These are phyloP conservation scores for Crossaster papposus DNA, from an alignment of 53 echinoderm and acorn worm species.

Conservation along the genomic window DNA sequence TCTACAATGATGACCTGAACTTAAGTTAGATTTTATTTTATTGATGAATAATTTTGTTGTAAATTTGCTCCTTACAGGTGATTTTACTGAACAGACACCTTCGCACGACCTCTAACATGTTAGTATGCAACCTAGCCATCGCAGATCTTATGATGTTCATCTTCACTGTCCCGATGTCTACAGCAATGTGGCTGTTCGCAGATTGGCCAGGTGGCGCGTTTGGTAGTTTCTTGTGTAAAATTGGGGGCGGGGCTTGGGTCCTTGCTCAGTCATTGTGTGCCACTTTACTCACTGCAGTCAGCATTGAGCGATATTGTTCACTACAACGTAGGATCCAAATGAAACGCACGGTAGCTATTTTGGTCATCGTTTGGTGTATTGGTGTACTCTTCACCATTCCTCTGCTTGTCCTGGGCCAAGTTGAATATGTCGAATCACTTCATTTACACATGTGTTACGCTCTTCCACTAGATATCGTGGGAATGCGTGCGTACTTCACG, in stretches of 20 bases:
- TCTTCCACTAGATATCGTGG: neutral
- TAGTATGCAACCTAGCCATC: slow-evolving; percentile 34
- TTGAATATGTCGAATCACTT: neutral
- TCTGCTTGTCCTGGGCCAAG: neutral
- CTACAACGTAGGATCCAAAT: slow-evolving; percentile 24
- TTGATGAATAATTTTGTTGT: too few relatives aligned
- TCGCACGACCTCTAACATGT: slow-evolving; percentile 41
- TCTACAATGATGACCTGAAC: too few relatives aligned
- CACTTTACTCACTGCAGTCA: slow-evolving; percentile 43
- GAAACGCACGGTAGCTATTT: slow-evolving; percentile 36
- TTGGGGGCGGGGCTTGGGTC: neutral
- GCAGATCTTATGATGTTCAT: slow-evolving; percentile 47
- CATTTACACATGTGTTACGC: neutral
- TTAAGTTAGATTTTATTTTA: too few relatives aligned
- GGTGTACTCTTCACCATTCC: slow-evolving; percentile 23
- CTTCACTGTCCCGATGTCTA: slow-evolving; percentile 31
- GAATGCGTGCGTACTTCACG: neutral
- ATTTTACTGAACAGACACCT: slow-evolving; percentile 33
- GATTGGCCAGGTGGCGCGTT: neutral
- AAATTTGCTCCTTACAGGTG: too few relatives aligned
- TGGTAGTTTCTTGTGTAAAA: slow-evolving; percentile 25
- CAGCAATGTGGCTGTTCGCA: slow-evolving; percentile 13
- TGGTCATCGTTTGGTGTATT: slow-evolving; percentile 13
- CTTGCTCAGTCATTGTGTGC: slow-evolving; percentile 17
- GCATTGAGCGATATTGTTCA: slow-evolving; percentile 35